phyloP scores from a whole-genome alignment of 2,797 vertebrate genomes.

The Coilia nasus region DNA sequence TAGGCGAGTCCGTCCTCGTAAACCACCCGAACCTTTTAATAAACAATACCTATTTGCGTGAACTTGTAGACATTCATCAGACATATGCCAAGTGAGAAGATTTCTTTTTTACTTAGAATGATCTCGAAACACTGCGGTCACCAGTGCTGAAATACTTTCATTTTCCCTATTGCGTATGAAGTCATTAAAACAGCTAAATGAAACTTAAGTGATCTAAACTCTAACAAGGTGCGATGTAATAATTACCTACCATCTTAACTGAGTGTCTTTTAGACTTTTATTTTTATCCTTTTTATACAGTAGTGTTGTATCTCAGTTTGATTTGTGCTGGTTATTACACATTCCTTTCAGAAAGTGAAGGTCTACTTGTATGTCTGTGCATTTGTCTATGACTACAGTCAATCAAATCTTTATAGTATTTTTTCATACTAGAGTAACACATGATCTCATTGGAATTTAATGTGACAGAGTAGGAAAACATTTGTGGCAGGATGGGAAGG shows the following conservation, averaged over 20 bases:
- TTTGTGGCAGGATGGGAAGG: background rate
- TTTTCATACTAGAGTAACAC: background rate
- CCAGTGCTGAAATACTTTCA: background rate
- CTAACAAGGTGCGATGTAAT: background rate
- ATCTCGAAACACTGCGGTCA: background rate
- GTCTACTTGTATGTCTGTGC: background rate
- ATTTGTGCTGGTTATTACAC: background rate
- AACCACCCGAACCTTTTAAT: conserved; percentile 29
- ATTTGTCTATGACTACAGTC: conserved; percentile 46
- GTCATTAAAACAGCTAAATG: background rate
- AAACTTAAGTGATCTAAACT: background rate
- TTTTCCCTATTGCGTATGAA: background rate
- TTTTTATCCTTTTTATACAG: no score
- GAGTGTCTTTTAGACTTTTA: no score
- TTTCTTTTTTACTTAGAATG: background rate
- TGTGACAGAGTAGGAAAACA: background rate
- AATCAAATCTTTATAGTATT: background rate
- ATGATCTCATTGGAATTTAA: no score
- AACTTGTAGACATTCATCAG: conserved; percentile 44
- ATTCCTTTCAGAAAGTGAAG: background rate
- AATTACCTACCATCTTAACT: no score
- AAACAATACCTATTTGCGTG: conserved; percentile 51
- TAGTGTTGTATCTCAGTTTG: background rate
- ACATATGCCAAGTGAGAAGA: background rate
- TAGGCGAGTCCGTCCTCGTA: conserved; percentile 41